phyloP scores from a whole-genome alignment of 1,140 invertebrate genomes.

The Artemia franciscana region DNA sequence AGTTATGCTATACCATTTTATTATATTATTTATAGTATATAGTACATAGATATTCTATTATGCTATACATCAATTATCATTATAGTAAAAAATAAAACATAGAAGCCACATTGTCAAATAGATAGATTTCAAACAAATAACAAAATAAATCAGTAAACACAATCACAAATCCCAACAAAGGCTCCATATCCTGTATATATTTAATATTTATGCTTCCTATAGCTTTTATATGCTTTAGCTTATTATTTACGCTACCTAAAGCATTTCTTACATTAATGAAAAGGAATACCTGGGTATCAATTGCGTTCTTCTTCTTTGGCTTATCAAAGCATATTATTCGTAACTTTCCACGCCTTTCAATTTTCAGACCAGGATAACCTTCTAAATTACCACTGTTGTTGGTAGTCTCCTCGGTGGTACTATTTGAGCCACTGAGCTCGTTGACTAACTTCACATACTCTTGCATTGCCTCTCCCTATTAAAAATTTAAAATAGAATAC shows the following conservation, averaged over 20 bases:
- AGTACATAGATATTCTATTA: too few species aligned
- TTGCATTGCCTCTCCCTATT: slow-evolving; percentile 21
- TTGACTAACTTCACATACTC: slow-evolving; percentile 18
- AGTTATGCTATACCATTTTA: too few species aligned
- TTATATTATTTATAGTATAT: too few species aligned
- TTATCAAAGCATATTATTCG: slow-evolving; percentile 42
- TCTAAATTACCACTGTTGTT: neutral
- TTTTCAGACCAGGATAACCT: slow-evolving; percentile 10
- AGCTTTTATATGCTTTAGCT: too few species aligned
- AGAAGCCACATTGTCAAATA: too few species aligned
- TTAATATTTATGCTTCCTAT: too few species aligned
- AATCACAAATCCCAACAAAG: slow-evolving; percentile 2
- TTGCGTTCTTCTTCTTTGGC: slow-evolving; percentile 51
- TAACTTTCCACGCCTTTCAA: slow-evolving; percentile 24
- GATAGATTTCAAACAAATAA: slow-evolving; percentile 6
- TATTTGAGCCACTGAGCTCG: slow-evolving; percentile 14
- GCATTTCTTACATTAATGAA: slow-evolving; percentile 41
- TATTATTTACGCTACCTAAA: slow-evolving; percentile 26
- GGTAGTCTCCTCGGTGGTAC: slow-evolving; percentile 4
- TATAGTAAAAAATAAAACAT: too few species aligned
- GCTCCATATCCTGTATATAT: slow-evolving; percentile 3
- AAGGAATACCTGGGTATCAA: slow-evolving; percentile 27
- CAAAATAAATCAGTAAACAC: slow-evolving; percentile 1
- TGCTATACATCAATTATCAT: too few species aligned
- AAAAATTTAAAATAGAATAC: too few species aligned